Base-by-base conservation (phyloP, 2,113 vertebrate species). In the Actinemys pallida region DNA sequence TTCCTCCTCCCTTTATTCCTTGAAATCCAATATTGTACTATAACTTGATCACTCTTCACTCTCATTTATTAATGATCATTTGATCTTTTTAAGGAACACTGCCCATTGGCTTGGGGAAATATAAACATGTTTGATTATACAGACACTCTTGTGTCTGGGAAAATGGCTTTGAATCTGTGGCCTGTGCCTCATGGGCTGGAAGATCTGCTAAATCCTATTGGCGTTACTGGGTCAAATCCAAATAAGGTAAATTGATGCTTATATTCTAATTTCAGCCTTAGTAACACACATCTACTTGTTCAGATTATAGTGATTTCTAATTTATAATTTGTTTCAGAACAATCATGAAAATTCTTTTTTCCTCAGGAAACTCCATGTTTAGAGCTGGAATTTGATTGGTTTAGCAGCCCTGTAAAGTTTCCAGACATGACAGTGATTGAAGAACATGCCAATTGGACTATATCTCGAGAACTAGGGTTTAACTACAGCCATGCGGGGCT, bases 81-180 rank as follows among this genome's bases (percentile, higher is more conserved):
- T 97, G 87, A 94, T 98, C 62, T 97, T 95, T 96, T 97, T 92
- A 97, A 99, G 99, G 99, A 99, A 96, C 99, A 99, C 95, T 99
- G 99, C 96, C 99, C 99, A 20, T 98, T 99, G 95, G 99, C 99
- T 84, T 99, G 99, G 99, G 99, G 99, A 95, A 99, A 99, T 89
- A 98, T 99, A 98, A 99, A 99, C 97, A 98, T 99, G 97, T 99
- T 99, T 97, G 99, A 99, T 98, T 99, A 99, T 94, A 99, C 99
- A 75, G 99, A 99, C 98, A 99, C 99, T 80, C 98, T 99, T 83
- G 99, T 99, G 85, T 99, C 99, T 95, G 99, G 99, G 94, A 99
- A 99, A 98, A 99, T 99, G 99, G 99, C 99, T 97, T 98, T 99
- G 97, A 99, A 99, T 98, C 98, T 99, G 91, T 99, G 99, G 99